phyloP scores from a whole-genome alignment of 2,113 vertebrate species.

The Thermophis baileyi region DNA sequence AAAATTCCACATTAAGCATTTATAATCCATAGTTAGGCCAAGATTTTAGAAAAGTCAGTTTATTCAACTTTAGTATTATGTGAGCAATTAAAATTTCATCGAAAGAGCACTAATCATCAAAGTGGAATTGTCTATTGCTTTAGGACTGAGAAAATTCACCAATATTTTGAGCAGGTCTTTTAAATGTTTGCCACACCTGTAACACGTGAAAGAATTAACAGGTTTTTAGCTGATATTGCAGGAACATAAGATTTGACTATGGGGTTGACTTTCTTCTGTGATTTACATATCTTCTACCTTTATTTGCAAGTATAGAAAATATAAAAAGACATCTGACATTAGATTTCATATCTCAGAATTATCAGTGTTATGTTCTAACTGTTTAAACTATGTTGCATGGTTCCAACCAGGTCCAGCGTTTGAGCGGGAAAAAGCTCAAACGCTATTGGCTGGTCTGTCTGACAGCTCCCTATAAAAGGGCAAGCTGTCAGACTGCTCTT shows the following conservation, averaged over 20 bases:
- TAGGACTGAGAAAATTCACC: background rate
- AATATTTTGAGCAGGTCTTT: conserved; percentile 17
- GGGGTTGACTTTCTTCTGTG: background rate
- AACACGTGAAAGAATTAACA: background rate
- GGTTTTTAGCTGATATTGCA: conserved; percentile 10
- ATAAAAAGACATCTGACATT: background rate
- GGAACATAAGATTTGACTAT: background rate
- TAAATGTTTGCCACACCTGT: conserved; percentile 13
- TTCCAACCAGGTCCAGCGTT: too few species aligned
- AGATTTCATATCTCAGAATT: background rate
- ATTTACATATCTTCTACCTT: background rate
- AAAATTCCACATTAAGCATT: background rate
- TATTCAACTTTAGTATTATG: background rate
- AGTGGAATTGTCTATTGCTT: background rate
- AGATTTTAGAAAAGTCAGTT: background rate
- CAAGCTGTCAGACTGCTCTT: too few species aligned
- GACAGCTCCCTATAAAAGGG: too few species aligned
- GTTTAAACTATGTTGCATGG: too few species aligned
- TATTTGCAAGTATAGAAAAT: background rate
- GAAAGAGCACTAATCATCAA: conserved; percentile 19
- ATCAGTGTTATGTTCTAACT: too few species aligned
- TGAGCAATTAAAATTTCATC: conserved; percentile 9
- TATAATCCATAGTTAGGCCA: background rate
- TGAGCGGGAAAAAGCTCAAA: too few species aligned
- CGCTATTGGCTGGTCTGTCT: too few species aligned